Percentiles rank a stretch among this genome's conserved stretches.
These are phyloP conservation scores for Puntigrus tetrazona DNA, from an alignment of 2,113 vertebrate species.

Conservation along the genomic window DNA sequence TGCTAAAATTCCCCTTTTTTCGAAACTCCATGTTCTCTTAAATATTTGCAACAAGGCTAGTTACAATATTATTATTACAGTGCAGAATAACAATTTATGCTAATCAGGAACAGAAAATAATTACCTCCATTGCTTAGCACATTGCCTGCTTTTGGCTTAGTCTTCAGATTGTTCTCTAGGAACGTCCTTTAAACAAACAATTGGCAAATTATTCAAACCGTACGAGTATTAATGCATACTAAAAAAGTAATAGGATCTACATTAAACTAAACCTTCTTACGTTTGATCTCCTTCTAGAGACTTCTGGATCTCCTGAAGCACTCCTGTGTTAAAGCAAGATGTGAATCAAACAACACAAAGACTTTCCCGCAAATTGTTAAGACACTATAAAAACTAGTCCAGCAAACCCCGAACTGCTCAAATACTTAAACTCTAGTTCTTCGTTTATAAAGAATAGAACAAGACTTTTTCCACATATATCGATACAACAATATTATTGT, in stretches of 20 bases:
- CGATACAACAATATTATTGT: background rate
- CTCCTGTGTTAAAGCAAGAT: slow-evolving; percentile 75
- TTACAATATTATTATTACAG: background rate
- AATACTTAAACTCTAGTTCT: background rate
- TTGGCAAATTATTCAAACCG: background rate
- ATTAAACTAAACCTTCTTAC: slow-evolving; percentile 73
- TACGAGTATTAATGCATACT: background rate
- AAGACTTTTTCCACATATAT: background rate
- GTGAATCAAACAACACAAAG: slow-evolving; percentile 4
- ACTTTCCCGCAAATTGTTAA: background rate
- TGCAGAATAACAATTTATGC: background rate
- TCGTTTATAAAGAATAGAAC: background rate
- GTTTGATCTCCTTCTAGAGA: slow-evolving; percentile 87
- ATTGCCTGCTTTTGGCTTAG: slow-evolving; percentile 56
- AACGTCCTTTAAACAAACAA: slow-evolving; percentile 65
- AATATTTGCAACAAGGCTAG: background rate
- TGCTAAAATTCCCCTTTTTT: background rate
- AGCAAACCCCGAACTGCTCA: background rate
- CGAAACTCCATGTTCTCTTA: background rate
- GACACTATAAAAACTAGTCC: background rate
- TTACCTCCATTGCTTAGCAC: slow-evolving; percentile 63
- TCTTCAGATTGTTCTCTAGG: slow-evolving; percentile 74
- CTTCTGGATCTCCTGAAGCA: slow-evolving; percentile 95
- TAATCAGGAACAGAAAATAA: slow-evolving; percentile 12
- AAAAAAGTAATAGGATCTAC: background rate